Evolutionary conservation across 2,113 vertebrate species (phyloP).

Genomic region (Rattus rattus): DNA sequence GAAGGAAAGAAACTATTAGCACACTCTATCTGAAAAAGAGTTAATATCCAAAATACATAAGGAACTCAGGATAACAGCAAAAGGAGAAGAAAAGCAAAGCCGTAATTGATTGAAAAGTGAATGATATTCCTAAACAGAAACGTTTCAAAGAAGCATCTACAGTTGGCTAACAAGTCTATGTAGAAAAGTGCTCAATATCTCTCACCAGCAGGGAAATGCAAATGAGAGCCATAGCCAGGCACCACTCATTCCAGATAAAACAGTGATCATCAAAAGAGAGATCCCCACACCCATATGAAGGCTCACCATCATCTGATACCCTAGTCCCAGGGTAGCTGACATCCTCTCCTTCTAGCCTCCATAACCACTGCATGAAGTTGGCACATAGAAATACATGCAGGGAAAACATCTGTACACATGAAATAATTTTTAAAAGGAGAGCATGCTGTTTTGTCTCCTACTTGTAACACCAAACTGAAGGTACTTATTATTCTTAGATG

Average conservation of each 20-base stretch:
- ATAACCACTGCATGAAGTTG: background rate
- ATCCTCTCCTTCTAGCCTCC: background rate
- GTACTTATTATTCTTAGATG: constrained; percentile 17
- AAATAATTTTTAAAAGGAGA: background rate
- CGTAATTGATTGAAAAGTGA: background rate
- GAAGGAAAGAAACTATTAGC: background rate
- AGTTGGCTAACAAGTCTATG: background rate
- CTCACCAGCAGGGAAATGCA: background rate
- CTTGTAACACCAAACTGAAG: background rate
- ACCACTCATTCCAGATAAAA: background rate
- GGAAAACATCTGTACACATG: background rate
- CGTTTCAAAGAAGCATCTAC: background rate
- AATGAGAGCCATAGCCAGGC: too few relatives aligned
- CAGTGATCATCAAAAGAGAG: background rate
- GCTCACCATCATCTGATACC: background rate
- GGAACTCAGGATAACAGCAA: background rate
- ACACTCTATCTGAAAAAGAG: background rate
- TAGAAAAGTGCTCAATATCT: background rate
- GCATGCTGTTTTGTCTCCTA: background rate
- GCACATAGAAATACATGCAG: background rate
- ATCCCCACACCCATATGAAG: background rate
- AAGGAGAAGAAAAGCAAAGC: background rate
- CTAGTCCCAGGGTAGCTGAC: background rate
- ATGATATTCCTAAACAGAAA: background rate
- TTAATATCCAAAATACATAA: background rate